Conservation (phyloP, 2,113 vertebrate species). For the Calyptomena viridis region DNA sequence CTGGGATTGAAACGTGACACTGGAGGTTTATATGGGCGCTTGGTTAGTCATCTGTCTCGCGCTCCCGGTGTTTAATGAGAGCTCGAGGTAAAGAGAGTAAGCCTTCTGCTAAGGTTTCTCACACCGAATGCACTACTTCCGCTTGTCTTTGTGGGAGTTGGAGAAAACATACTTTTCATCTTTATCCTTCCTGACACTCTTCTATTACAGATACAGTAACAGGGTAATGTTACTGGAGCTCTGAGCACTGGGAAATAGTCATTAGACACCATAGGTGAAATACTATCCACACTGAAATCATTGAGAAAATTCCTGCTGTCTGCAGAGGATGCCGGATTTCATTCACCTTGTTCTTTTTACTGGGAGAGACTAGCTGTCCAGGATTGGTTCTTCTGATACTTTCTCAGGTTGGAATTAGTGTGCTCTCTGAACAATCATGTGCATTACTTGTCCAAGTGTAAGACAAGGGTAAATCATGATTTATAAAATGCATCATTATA, state of each 20-base stretch:
- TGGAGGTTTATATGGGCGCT: background rate
- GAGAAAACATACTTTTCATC: background rate
- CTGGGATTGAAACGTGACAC: constrained; percentile 10
- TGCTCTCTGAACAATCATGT: background rate
- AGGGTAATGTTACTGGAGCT: background rate
- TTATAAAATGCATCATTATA: background rate
- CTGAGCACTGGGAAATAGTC: background rate
- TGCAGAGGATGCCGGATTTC: background rate
- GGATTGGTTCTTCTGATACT: background rate
- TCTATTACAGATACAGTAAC: background rate
- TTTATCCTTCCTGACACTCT: background rate
- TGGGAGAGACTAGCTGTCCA: background rate
- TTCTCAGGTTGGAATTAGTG: background rate
- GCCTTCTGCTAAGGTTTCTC: background rate
- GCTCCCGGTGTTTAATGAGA: background rate
- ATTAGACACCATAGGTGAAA: background rate
- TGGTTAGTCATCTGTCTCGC: background rate
- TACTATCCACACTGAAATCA: background rate
- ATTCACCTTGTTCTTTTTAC: background rate
- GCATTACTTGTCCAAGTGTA: background rate
- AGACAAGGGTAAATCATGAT: background rate
- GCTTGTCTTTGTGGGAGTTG: background rate
- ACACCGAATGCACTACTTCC: background rate
- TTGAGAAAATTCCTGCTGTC: background rate
- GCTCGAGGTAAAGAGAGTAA: background rate